Evolutionary conservation across 2,888 invertebrate genomes (phyloP), one percentile per base, ranked within the genome.

Genomic region (Campoplex nolae): DNA sequence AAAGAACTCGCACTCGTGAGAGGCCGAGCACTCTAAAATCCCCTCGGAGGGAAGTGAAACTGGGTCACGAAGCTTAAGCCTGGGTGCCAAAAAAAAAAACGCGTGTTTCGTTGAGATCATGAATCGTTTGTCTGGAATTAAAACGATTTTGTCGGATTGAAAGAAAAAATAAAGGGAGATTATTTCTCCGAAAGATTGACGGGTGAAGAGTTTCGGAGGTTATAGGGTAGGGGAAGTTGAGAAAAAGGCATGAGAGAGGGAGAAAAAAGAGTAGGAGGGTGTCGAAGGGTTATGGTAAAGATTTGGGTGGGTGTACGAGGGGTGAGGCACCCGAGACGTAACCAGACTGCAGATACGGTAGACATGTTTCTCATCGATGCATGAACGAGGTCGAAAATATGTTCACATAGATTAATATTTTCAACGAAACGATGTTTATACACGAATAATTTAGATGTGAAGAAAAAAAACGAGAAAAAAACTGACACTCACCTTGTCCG

Each of bases 401-500:
- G 62, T 38, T 42, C 38, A 62, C 68, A 75, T 51, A 28, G 18
- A 51, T 58, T 23, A 23, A 23, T 32, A 62, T 62, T 62, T 32
- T 6, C 32, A 16, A 45, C 18, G 28, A 54, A 42, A 8, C 42
- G 8, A 42, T 42, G n/a, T 42, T 62, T 70, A 68, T 51, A 13
- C 16, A 48, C n/a, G 51, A 67, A 18, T 56, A 58, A 54, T 23
- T 83, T 9, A 62, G 11, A 32, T 11, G 11, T 62, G n/a, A 78
- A 45, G 9, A 48, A 11, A 51, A 78, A 70, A 56, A 88, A 58
- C 68, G 89, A 89, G 89, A 75, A 62, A 67, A 56, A 18, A 75
- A 23, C 23, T 76, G 68, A 71, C 28, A 88, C 95, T 95, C 95
- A 97, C 97, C 97, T 97, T 97, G 96, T 97, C 97, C 95, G 97